A percentile compares a stretch with the other conserved stretches of the same genome.
These are phyloP conservation scores for Poecilia velifera DNA, from an alignment of 2,797 vertebrate species.

Conservation along the genomic window DNA sequence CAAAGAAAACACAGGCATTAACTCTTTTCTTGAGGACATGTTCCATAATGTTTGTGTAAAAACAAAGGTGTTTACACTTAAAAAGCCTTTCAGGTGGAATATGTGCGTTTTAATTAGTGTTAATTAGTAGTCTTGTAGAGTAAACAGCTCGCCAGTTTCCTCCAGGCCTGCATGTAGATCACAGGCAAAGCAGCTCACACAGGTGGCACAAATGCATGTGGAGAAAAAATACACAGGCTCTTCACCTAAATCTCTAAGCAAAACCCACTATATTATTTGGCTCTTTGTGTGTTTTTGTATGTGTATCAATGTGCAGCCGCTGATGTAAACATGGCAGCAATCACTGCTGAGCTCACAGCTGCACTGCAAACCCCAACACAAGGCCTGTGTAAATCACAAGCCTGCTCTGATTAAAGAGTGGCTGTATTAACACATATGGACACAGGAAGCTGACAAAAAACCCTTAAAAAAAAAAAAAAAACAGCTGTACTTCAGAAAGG, in stretches of 20 bases:
- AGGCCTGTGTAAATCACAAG: slow-evolving; percentile 66
- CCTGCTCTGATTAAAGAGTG: slow-evolving; percentile 65
- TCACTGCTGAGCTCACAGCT: slow-evolving; percentile 68
- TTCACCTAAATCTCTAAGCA: slow-evolving; percentile 44
- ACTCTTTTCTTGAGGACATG: slow-evolving; percentile 7
- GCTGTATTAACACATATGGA: slow-evolving; percentile 71
- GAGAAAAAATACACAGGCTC: slow-evolving; percentile 13
- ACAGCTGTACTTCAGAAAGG: slow-evolving; percentile 33
- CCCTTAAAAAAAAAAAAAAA: slow-evolving; percentile 50
- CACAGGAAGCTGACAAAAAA: slow-evolving; percentile 50
- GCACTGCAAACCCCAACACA: slow-evolving; percentile 61
- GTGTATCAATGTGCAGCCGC: slow-evolving; percentile 60
- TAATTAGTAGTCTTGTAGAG: slow-evolving; percentile 67
- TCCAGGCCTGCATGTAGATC: slow-evolving; percentile 53
- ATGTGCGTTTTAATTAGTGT: slow-evolving; percentile 72
- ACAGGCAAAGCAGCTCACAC: slow-evolving; percentile 46
- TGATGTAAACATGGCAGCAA: slow-evolving; percentile 63
- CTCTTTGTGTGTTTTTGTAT: slow-evolving; percentile 36
- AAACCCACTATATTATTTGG: slow-evolving; percentile 49
- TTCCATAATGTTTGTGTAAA: slow-evolving; percentile 31
- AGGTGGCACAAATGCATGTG: slow-evolving; percentile 53
- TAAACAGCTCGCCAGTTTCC: slow-evolving; percentile 63
- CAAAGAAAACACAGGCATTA: slow-evolving; percentile 16
- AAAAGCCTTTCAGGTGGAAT: slow-evolving; percentile 58
- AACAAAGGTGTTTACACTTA: slow-evolving; percentile 39